Evolutionary conservation across 23 tunicate genomes (phyloP).

Genomic region (Corella eumyota): DNA sequence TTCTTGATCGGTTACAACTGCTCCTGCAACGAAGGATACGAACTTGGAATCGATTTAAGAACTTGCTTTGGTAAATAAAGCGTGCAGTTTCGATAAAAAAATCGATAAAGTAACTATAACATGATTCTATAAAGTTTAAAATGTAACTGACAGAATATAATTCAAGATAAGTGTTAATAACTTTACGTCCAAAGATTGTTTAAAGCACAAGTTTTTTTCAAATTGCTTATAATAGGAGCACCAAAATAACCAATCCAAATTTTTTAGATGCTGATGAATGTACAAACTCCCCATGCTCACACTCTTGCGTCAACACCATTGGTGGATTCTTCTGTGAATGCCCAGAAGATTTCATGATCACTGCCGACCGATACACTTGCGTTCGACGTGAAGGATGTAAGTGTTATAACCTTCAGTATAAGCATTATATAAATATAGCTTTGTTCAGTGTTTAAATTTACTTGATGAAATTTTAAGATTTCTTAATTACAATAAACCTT

Average conservation of each 20-base stretch:
- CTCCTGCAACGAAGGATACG: conserved; percentile 42
- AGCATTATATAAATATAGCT: neutral
- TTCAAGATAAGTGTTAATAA: too few species aligned
- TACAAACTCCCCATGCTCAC: conserved; percentile 28
- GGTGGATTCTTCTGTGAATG: conserved; percentile 77
- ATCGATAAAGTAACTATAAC: neutral
- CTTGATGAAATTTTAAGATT: too few species aligned
- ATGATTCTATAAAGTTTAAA: neutral
- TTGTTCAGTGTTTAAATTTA: neutral
- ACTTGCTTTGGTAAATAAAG: conserved; percentile 40
- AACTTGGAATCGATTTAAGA: conserved; percentile 23
- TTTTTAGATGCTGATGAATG: conserved; percentile 71
- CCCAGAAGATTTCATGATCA: conserved; percentile 35
- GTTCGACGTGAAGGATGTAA: conserved; percentile 48
- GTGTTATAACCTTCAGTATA: neutral
- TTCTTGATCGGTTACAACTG: conserved; percentile 51
- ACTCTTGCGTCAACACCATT: conserved; percentile 47
- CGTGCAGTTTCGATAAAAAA: neutral
- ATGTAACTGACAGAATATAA: too few species aligned
- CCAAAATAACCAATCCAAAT: too few species aligned
- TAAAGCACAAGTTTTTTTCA: too few species aligned
- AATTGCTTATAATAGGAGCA: too few species aligned
- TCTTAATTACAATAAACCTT: too few species aligned
- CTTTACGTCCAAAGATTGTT: too few species aligned
- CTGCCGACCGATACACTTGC: conserved; percentile 46